Conservation (phyloP, 2,113 vertebrate genomes). For the Sclerurus mexicanus region DNA sequence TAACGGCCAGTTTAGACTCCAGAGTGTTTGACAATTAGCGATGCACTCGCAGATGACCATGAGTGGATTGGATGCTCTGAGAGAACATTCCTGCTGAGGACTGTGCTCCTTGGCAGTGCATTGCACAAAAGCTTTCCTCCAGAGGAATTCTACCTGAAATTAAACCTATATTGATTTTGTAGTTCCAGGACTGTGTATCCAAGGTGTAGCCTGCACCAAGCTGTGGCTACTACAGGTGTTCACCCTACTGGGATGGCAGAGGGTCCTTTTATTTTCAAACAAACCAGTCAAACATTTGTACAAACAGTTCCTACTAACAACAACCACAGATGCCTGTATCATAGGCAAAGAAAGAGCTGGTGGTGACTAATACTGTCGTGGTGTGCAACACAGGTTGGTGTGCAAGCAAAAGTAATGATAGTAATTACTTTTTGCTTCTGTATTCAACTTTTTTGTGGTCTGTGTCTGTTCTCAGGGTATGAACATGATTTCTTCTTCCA, state of each 20-base stretch:
- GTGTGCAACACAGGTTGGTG: constrained; percentile 39
- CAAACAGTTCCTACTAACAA: not conserved
- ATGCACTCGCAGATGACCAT: constrained; percentile 30
- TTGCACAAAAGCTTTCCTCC: constrained; percentile 26
- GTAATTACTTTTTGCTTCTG: constrained; percentile 16
- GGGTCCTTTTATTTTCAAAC: constrained; percentile 8
- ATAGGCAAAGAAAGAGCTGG: not conserved
- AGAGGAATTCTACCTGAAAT: constrained; percentile 18
- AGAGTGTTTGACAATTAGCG: not conserved
- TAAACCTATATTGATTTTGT: not conserved
- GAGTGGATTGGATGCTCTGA: constrained; percentile 6
- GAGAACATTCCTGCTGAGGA: constrained; percentile 7
- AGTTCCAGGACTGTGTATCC: not conserved
- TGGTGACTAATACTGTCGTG: not conserved
- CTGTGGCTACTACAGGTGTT: not conserved
- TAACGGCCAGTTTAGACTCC: constrained; percentile 3
- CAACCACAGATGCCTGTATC: constrained; percentile 31
- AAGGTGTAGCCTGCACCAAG: not conserved
- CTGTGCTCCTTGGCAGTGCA: not conserved
- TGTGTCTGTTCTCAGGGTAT: not conserved
- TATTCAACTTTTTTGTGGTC: not conserved
- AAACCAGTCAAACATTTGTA: not conserved
- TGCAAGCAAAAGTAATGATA: constrained; percentile 46
- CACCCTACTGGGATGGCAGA: not conserved
- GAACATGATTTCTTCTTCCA: not conserved